Conservation (phyloP, 2,113 vertebrate genomes). For the Pteruthius melanotis region DNA sequence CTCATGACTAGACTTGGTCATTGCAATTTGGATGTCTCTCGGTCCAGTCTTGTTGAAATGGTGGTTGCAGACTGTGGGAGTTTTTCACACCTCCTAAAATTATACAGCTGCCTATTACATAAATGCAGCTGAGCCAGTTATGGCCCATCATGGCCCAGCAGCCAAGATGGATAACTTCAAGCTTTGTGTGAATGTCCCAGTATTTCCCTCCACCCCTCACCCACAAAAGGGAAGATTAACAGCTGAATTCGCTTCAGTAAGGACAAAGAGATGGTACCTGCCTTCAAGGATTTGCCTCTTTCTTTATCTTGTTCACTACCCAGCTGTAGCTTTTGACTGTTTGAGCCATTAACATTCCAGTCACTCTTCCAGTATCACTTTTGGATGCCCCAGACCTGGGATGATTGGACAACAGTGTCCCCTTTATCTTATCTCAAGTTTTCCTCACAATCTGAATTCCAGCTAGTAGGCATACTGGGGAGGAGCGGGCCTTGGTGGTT, state of each 20-base stretch:
- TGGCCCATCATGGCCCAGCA: too few relatives aligned
- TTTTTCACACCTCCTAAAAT: background rate
- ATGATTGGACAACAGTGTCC: background rate
- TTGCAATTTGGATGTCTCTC: background rate
- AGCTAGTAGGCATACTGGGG: background rate
- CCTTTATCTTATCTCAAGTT: background rate
- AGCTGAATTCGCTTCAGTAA: background rate
- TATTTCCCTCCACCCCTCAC: background rate
- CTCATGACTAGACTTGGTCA: accelerated
- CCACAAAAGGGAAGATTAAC: background rate
- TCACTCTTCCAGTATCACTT: background rate
- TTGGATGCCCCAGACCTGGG: background rate
- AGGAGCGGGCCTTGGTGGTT: background rate
- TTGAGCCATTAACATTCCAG: background rate
- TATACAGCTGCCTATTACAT: background rate
- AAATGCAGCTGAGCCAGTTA: background rate
- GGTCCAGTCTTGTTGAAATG: background rate
- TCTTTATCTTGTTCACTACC: background rate
- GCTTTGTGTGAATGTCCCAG: background rate
- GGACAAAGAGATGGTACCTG: background rate
- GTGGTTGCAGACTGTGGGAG: background rate
- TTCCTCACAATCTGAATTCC: background rate
- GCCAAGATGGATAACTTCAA: background rate
- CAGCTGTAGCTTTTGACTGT: background rate
- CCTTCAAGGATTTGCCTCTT: background rate